A percentile compares a stretch with the other conserved stretches of the same genome.
phyloP scores from a whole-genome alignment of 2,113 vertebrate species.

The Saguinus imperator region DNA sequence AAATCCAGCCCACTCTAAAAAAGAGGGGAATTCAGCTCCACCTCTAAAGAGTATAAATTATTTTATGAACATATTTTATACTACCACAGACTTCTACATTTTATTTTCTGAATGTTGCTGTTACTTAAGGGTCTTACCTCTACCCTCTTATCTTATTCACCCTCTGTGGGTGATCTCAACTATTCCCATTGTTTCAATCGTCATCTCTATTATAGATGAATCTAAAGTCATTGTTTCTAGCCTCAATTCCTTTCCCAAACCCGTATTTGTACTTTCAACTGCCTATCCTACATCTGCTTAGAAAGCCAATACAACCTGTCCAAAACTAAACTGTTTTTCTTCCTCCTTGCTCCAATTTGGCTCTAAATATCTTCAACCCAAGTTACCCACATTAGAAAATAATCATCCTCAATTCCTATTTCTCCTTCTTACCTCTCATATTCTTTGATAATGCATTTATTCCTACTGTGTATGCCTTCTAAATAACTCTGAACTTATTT shows the following conservation, averaged over 20 bases:
- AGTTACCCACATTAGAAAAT: not conserved
- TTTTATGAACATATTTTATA: not conserved
- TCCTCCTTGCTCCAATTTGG: not conserved
- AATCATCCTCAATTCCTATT: not conserved
- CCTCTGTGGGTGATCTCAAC: not conserved
- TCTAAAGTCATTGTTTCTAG: slow-evolving; percentile 17
- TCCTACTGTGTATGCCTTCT: not conserved
- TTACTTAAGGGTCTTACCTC: not conserved
- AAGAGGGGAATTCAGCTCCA: not conserved
- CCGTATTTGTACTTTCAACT: not conserved
- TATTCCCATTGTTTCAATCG: not conserved
- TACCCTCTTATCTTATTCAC: not conserved
- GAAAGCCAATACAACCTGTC: not conserved
- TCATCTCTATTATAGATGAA: not conserved
- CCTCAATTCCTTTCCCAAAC: not conserved
- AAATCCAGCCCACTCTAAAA: not conserved
- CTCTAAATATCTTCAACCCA: not conserved
- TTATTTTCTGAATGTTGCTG: not conserved
- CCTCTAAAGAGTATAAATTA: not conserved
- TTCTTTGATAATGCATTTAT: not conserved
- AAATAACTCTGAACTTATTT: not conserved
- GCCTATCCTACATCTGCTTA: not conserved
- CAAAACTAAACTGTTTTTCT: not conserved
- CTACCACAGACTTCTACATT: not conserved
- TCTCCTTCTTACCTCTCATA: not conserved